phyloP scores from a whole-genome alignment of 2,888 invertebrate species.

The Eristalis pertinax region DNA sequence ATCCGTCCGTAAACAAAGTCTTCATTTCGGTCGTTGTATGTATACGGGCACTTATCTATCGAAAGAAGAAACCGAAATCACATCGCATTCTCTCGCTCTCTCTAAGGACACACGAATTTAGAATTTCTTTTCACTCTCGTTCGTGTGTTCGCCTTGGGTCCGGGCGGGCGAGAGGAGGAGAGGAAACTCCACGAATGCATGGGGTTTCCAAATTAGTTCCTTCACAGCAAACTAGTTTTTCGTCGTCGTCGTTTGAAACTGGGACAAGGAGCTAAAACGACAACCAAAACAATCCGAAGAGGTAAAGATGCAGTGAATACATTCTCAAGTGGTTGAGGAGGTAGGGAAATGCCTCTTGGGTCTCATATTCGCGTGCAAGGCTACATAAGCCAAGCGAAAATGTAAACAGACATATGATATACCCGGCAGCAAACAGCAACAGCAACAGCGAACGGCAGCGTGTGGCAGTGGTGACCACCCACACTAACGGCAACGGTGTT shows the following conservation, averaged over 20 bases:
- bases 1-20: slow-evolving; percentile 45
- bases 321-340: slow-evolving; percentile 49
- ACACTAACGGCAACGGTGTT: slow-evolving; percentile 8
- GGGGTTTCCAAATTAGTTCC: slow-evolving; percentile 66
- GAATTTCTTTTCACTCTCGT: background rate
- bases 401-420: slow-evolving; percentile 69
- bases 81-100: background rate
- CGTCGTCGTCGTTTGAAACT: slow-evolving; percentile 52
- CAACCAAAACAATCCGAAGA: slow-evolving; percentile 28
- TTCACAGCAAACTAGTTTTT: slow-evolving; percentile 64
- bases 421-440: slow-evolving; percentile 30
- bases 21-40: background rate
- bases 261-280: slow-evolving; percentile 69
- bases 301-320: slow-evolving; percentile 24
- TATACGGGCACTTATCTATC: slow-evolving; percentile 10
- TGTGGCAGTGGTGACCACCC: slow-evolving; percentile 48
- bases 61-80: slow-evolving; percentile 40
- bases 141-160: background rate
- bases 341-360: slow-evolving; percentile 46
- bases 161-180: background rate
- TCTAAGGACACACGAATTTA: slow-evolving; percentile 59
- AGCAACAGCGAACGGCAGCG: slow-evolving; percentile 26
- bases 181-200: background rate
- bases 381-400: slow-evolving; percentile 46
- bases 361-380: slow-evolving; percentile 55